These are phyloP conservation scores for Myiagra hebetior DNA, from an alignment of 2,113 vertebrate species.

Conservation along the genomic window DNA sequence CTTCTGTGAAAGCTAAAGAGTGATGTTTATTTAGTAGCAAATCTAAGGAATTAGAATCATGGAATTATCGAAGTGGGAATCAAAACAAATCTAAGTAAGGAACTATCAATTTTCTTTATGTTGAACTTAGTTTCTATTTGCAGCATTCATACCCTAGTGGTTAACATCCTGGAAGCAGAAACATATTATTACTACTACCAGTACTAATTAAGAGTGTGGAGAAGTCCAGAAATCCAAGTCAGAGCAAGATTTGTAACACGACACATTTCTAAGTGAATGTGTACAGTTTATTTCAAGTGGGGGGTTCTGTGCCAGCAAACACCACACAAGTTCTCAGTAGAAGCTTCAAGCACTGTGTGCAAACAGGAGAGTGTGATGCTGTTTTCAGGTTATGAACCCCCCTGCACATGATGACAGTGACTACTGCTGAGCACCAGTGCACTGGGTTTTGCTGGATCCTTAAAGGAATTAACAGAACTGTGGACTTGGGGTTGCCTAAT, in stretches of 20 bases:
- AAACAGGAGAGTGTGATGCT: background rate
- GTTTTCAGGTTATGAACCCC: background rate
- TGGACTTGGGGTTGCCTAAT: background rate
- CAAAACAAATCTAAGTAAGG: background rate
- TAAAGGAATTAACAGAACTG: background rate
- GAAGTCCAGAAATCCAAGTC: background rate
- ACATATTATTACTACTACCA: background rate
- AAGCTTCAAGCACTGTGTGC: background rate
- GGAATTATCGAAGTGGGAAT: background rate
- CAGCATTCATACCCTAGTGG: background rate
- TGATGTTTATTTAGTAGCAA: background rate
- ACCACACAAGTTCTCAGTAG: background rate
- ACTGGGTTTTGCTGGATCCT: background rate
- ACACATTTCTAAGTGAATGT: background rate
- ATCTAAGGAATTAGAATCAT: background rate
- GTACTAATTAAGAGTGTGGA: background rate
- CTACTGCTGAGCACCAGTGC: background rate
- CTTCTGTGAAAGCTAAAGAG: background rate
- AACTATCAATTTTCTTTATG: background rate
- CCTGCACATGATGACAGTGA: background rate
- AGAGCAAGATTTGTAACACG: background rate
- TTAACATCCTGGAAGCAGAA: background rate
- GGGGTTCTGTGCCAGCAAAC: background rate
- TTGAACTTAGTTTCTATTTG: constrained; percentile 4
- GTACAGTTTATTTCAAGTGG: background rate